Evolutionary conservation across 2,113 vertebrate species (phyloP), one percentile per base, ranked within the genome.

Genomic region (Triplophysa tibetana): DNA sequence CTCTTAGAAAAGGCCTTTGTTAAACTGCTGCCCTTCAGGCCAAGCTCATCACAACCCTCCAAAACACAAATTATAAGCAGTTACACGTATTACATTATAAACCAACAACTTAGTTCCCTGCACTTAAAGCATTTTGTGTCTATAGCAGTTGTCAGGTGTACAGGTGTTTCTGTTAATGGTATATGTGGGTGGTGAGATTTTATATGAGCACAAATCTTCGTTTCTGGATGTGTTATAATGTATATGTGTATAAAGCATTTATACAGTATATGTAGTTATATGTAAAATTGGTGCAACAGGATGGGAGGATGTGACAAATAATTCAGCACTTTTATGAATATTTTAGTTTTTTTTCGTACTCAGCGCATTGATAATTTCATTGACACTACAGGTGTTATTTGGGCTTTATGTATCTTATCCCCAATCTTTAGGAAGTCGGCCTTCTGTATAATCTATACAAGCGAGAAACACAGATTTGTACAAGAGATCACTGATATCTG

Each of bases 21-120:
- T 72, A 67, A 75, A 65, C 72, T 41, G 52, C 21, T 21, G 65
- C 38, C 79, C 89, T 84, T 84, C 89, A 86, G 85, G 88, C 77
- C 12, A 68, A 10, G 75, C 45, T 77, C 84, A 83, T 23, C 58
- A 24, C 85, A 50, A 43, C 58, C 56, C n/a, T 62, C 64, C 24
- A 64, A 85, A 81, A 84, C 50, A 86, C 87, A 89, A 85, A 88
- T 88, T 83, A 82, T 83, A 81, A 79, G 56, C 81, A 72, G 82
- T 85, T 67, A 79, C 58, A 66, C 72, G 81, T 81, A 84, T 82
- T 84, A 80, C 78, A 58, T 75, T 75, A 73, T 67, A 60, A 50
- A 21, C 19, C 2, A 9, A 52, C 4, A 56, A 17, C 50, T 50
- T 16, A 41, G 43, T 45, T 29, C 2, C 56, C 17, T 45, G 65